Conservation (phyloP, 1,140 invertebrate species). For the Euura saliciscinereae region DNA sequence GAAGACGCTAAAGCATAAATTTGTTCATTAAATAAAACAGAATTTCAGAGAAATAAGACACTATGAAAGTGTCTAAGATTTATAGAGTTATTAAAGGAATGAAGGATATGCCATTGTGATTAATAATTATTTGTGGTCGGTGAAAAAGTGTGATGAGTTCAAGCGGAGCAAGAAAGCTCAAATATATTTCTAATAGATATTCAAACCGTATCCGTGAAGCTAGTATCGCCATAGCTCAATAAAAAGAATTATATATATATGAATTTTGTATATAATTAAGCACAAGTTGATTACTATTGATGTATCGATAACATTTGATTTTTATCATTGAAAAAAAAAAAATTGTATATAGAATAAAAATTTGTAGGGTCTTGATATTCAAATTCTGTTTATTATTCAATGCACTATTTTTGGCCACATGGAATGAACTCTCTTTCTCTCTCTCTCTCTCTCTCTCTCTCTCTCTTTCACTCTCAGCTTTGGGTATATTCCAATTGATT, state of each 20-base stretch:
- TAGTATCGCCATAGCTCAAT: slow-evolving; percentile 4
- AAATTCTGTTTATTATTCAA: slow-evolving; percentile 10
- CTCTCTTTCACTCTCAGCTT: no score
- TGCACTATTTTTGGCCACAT: neutral
- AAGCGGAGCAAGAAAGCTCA: slow-evolving; percentile 8
- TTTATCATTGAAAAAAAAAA: slow-evolving; percentile 10
- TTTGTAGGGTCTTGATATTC: slow-evolving; percentile 22
- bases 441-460: no score
- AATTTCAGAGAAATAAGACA: neutral
- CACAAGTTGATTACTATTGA: slow-evolving; percentile 18
- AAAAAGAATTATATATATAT: neutral
- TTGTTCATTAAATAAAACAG: neutral
- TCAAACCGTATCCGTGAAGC: slow-evolving; percentile 9
- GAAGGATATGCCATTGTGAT: slow-evolving; percentile 8
- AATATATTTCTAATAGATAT: slow-evolving; percentile 8
- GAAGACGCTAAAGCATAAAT: no score
- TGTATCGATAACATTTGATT: slow-evolving; percentile 19
- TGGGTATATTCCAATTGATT: no score
- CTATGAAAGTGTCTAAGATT: neutral
- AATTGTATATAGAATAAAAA: slow-evolving; percentile 18
- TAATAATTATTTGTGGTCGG: slow-evolving; percentile 8
- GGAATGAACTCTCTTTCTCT: neutral
- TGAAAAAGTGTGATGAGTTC: neutral
- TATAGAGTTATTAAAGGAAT: slow-evolving; percentile 17
- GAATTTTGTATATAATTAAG: slow-evolving; percentile 15